phyloP scores from a whole-genome alignment of 2,113 vertebrate genomes.

The Trogon surrucura region DNA sequence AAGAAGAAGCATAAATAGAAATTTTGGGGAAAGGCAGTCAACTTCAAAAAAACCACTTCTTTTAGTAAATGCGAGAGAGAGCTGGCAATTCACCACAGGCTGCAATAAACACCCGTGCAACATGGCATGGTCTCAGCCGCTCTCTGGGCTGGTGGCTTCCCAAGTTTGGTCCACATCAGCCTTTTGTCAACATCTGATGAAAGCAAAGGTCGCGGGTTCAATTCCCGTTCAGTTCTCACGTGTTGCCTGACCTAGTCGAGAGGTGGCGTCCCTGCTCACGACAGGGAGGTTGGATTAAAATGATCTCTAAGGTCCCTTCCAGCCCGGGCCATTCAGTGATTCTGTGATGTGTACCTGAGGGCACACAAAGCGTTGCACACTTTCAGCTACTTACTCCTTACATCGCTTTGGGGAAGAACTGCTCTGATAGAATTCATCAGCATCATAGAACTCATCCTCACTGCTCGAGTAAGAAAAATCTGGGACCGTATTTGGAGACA shows the following conservation, averaged over 20 bases:
- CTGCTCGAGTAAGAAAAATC: conserved; percentile 99
- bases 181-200: neutral
- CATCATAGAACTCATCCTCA: conserved; percentile 98
- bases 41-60: neutral
- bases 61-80: neutral
- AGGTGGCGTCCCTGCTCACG: too few species aligned
- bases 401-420: conserved; percentile 92
- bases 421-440: conserved; percentile 96
- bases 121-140: neutral
- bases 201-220: too few species aligned
- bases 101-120: neutral
- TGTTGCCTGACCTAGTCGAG: too few species aligned
- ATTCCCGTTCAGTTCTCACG: too few species aligned
- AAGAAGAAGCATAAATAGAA: neutral
- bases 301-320: too few species aligned
- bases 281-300: too few species aligned
- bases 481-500: conserved; percentile 93
- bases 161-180: neutral
- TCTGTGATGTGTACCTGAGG: too few species aligned
- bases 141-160: neutral
- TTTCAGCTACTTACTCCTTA: conserved; percentile 85
- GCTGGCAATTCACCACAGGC: neutral
- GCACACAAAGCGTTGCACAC: neutral
- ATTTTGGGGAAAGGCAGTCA: neutral
- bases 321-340: too few species aligned